Percentiles rank a stretch among this genome's conserved stretches.
phyloP scores from a whole-genome alignment of 2,113 vertebrate species.

The Coryphaenoides rupestris region DNA sequence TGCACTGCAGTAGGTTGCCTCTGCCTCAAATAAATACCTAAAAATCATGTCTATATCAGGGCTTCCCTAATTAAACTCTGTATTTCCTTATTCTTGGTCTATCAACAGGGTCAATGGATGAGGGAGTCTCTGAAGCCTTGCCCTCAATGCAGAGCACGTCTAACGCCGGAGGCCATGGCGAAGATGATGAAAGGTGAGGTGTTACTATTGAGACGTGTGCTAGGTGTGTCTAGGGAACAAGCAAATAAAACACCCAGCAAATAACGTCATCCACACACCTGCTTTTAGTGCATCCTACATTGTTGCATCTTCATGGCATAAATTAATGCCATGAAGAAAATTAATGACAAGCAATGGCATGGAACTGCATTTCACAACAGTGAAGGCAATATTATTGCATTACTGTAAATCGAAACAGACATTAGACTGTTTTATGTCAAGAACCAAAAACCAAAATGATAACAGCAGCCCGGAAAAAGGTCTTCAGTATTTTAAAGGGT shows the following conservation, averaged over 20 bases:
- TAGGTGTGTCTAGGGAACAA: neutral
- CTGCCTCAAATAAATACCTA: no score
- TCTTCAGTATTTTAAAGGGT: no score
- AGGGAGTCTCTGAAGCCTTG: conserved; percentile 87
- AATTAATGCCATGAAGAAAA: neutral
- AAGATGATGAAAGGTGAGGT: conserved; percentile 88
- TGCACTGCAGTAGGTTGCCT: no score
- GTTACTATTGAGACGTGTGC: conserved; percentile 38
- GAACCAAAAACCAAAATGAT: no score
- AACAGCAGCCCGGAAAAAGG: no score
- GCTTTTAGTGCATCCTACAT: conserved; percentile 10
- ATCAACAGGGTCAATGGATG: conserved; percentile 85
- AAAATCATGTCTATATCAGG: no score
- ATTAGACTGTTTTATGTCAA: no score
- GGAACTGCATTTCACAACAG: no score
- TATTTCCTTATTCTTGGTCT: neutral
- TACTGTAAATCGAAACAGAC: no score
- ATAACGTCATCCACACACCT: conserved; percentile 18
- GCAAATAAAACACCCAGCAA: conserved; percentile 1
- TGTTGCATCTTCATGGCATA: neutral
- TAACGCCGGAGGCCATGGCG: conserved; percentile 78
- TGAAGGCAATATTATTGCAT: no score
- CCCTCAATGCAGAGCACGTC: conserved; percentile 86
- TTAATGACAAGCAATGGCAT: no score
- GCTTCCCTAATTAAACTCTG: no score